Base-by-base conservation (phyloP, 1,140 invertebrate genomes). In the Metaphire vulgaris region DNA sequence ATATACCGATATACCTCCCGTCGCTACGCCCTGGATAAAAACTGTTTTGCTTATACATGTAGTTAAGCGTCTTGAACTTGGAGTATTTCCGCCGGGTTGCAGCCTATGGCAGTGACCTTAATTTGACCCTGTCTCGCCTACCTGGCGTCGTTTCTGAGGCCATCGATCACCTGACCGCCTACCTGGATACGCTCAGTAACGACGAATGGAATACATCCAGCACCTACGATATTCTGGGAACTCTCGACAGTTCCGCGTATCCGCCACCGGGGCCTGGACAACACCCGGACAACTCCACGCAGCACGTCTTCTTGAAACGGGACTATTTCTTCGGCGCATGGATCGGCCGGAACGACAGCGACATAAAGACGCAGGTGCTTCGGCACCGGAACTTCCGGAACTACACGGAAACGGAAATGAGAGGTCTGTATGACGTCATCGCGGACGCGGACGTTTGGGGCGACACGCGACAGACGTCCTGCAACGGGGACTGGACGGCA, bases 1-100 rank as follows among this genome's bases (percentile, higher is more conserved):
- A n/a, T n/a, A n/a, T n/a, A n/a, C n/a, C n/a, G n/a, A n/a, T n/a
- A n/a, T n/a, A n/a, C n/a, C n/a, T n/a, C n/a, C n/a, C n/a, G n/a
- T n/a, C n/a, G n/a, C n/a, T n/a, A n/a, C n/a, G n/a, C n/a, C n/a
- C n/a, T n/a, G n/a, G n/a, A n/a, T n/a, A n/a, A n/a, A n/a, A n/a
- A n/a, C n/a, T n/a, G n/a, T n/a, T n/a, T n/a, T n/a, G n/a, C n/a
- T n/a, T n/a, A n/a, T n/a, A n/a, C n/a, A n/a, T n/a, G n/a, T 69
- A 80, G 77, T 29, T 80, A 21, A 77, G 76, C 12, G 67, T 80
- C 14, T n/a, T 80, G 2, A 80, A 76, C 72, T 34, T 72, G 0
- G 75, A 76, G 67, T 79, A 77, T 32, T 30, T 79, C 16, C 66
- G 67, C 29, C 28, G 21, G 28, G 65, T 75, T 16, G 67, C 67